Percentiles rank a stretch among this genome's conserved stretches.
phyloP scores from a whole-genome alignment of 2,888 invertebrate genomes.

The Andrena minutula region DNA sequence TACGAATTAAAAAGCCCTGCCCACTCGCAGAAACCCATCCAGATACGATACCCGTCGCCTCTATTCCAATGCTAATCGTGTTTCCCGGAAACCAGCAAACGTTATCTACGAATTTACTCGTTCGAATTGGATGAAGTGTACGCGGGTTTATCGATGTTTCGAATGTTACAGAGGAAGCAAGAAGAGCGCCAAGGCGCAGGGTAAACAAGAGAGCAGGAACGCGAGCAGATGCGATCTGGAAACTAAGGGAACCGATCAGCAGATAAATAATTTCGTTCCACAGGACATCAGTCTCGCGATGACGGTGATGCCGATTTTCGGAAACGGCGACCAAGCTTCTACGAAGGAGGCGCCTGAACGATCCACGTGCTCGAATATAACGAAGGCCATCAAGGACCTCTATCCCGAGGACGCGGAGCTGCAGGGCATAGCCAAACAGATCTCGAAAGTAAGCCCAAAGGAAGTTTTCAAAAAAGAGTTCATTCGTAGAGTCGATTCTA shows the following conservation, averaged over 20 bases:
- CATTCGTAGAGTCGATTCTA: not conserved
- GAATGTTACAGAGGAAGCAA: not conserved
- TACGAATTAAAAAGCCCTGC: too few relatives aligned
- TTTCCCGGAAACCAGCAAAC: too few relatives aligned
- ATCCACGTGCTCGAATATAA: slow-evolving; percentile 67
- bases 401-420: slow-evolving; percentile 86
- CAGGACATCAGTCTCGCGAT: slow-evolving; percentile 69
- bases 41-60: too few relatives aligned
- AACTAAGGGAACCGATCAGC: slow-evolving; percentile 24
- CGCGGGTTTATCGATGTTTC: too few relatives aligned
- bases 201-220: slow-evolving; percentile 36
- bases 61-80: too few relatives aligned
- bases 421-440: slow-evolving; percentile 88
- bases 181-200: not conserved
- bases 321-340: not conserved
- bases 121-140: not conserved
- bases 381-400: slow-evolving; percentile 79
- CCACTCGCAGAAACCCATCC: too few relatives aligned
- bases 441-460: slow-evolving; percentile 86
- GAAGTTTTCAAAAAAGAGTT: not conserved
- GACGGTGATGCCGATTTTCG: slow-evolving; percentile 74
- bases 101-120: not conserved
- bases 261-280: slow-evolving; percentile 51
- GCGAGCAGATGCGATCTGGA: not conserved
- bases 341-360: not conserved